Base-by-base conservation (phyloP, 2,797 vertebrate genomes). In the Rhabdophis nuchalis region DNA sequence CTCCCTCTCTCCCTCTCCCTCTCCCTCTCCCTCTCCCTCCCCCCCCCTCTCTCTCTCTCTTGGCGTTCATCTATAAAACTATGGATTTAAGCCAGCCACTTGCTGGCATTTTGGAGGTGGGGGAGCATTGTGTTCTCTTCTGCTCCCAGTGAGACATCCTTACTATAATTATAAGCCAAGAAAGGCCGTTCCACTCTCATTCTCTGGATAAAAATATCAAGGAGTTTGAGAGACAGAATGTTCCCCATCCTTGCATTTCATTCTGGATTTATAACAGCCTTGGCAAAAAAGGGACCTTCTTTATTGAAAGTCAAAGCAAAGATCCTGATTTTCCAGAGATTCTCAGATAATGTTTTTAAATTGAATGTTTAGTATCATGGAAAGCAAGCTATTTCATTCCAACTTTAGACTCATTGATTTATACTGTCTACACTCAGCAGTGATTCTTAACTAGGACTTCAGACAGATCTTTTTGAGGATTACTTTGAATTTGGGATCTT, bases 201-300 rank as follows among this genome's bases (percentile, higher is more conserved):
- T 6, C 1, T 57, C 68, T 2, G 20, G 36, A 56, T 87, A 89
- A 77, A 93, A 90, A 85, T 87, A 64, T 14, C n/a, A 3, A 54
- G 14, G 3, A 88, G 60, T 89, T 58, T 61, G 56, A 6, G 0
- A 25, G 13, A 86, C 29, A 50, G 5, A 32, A 58, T 86, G 61
- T 58, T 89, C 87, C 25, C 77, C 52, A 53, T 58, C 20, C 25
- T 27, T 82, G 90, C 16, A 72, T 72, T 91, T 36, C 20, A 1
- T 6, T 54, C 53, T 90, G 13, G 53, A 61, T 5, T 3, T 68
- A 0, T 32, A 46, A 56, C n/a, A 41, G 16, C 5, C 20, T 23
- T 41, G 61, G 36, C 52, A 32, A 52, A 53, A 53, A 77, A 54
- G 11, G 2, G 0, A 32, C 61, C 0, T 50, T 0, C 0, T 85